Base-by-base conservation (phyloP, 2,888 invertebrate species). In the Pseudanteris insignis region DNA sequence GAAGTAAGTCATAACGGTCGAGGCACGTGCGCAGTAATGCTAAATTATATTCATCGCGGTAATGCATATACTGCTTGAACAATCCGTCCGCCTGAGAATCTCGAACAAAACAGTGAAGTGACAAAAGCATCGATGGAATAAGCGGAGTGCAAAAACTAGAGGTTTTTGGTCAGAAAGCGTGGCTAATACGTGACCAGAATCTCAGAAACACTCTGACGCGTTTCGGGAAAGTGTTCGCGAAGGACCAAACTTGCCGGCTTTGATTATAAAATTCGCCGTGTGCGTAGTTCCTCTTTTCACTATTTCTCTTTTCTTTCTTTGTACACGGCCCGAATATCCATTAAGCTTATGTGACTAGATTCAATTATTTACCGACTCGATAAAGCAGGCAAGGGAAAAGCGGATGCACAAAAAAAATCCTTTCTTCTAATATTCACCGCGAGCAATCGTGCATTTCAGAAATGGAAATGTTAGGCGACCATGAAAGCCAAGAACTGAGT, bases 181-280 rank as follows among this genome's bases (percentile, higher is more conserved):
- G 74, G 67, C 70, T 43, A 50, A 46, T 67, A 73, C 74, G 74
- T 75, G 74, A 73, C 67, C 57, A 65, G 74, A 74, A 70, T 75
- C 12, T 38, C 40, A 25, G 25, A 12, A 4, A 21, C 8, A 11
- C 29, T 46, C 34, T 33, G 33, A 30, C 30, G 47, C 47, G 21
- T 30, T 47, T 41, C 33, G 43, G 24, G 21, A 41, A 38, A 44
- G 36, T 21, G 44, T n/a, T n/a, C n/a, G n/a, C n/a, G n/a, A n/a
- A n/a, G n/a, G n/a, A n/a, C n/a, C n/a, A 54, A 48, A 60, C 43
- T 54, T 60, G 29, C 43, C 44, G 54, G 38, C 44, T 61, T 61
- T 61, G 61, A 55, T 61, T 63, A 65, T 63, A 30, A 46, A 64
- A 62, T 59, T 51, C 50, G 44, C 62, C 61, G 53, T 41, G 60